These are phyloP conservation scores for Aleiodes alternator DNA, from an alignment of 2,888 invertebrate species.

Conservation along the genomic window DNA sequence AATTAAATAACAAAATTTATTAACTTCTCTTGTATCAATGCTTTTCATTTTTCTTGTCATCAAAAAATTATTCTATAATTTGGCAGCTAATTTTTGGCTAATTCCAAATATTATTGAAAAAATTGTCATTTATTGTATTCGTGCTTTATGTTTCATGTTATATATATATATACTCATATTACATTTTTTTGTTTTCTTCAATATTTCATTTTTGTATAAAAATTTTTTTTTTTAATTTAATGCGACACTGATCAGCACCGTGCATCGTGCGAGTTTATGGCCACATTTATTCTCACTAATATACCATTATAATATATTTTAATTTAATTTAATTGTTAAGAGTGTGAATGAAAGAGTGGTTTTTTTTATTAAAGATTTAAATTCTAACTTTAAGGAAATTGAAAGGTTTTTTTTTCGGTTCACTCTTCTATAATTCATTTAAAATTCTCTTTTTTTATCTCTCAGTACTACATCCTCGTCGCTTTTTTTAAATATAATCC, in stretches of 20 bases:
- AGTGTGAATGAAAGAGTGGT: constrained; percentile 27
- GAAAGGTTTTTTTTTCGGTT: constrained; percentile 42
- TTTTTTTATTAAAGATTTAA: neutral
- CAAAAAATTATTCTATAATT: constrained; percentile 46
- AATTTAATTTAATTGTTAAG: constrained; percentile 23
- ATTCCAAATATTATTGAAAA: constrained; percentile 49
- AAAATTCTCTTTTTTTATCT: neutral
- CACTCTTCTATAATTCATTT: constrained; percentile 47
- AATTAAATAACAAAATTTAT: neutral
- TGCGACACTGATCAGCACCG: constrained; percentile 52
- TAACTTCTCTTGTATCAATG: neutral
- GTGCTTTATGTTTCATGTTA: constrained; percentile 14
- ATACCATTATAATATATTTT: constrained; percentile 38
- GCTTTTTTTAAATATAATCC: constrained; percentile 45
- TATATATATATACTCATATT: neutral
- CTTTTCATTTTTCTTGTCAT: neutral
- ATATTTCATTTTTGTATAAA: constrained; percentile 30
- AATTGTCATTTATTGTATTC: constrained; percentile 34
- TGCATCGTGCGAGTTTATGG: constrained; percentile 49
- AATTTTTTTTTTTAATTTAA: constrained; percentile 32
- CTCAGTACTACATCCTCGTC: neutral
- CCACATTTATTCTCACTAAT: constrained; percentile 36
- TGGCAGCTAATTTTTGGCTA: constrained; percentile 59
- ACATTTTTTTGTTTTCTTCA: constrained; percentile 24
- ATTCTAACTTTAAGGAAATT: constrained; percentile 41